phyloP scores from a whole-genome alignment of 64 coral and sea anemone species.

The Orbicella faveolata region DNA sequence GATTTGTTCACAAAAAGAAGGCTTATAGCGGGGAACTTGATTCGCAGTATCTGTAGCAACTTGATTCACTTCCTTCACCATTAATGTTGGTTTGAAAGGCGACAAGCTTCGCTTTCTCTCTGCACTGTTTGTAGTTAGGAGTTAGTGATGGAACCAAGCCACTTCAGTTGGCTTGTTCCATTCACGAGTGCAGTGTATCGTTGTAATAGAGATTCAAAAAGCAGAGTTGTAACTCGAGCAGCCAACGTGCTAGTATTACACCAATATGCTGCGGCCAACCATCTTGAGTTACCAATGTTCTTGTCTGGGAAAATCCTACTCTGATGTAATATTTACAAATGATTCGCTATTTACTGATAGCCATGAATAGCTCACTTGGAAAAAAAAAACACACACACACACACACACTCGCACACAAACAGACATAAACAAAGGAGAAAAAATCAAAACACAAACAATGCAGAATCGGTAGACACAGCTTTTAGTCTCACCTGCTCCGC shows the following conservation, averaged over 20 bases:
- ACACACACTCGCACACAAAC: not conserved
- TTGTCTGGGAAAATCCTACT: too few relatives aligned
- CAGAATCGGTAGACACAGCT: not conserved
- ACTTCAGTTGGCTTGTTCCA: not conserved
- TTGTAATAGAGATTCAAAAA: too few relatives aligned
- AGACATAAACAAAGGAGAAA: not conserved
- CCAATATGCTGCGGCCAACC: too few relatives aligned
- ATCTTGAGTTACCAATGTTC: too few relatives aligned
- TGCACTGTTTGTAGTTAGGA: constrained; percentile 32
- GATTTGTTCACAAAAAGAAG: too few relatives aligned
- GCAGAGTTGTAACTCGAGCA: too few relatives aligned
- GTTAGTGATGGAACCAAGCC: constrained; percentile 26
- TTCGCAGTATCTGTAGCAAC: not conserved
- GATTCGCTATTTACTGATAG: too few relatives aligned
- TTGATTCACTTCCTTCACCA: constrained; percentile 39
- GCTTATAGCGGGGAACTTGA: too few relatives aligned
- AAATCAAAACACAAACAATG: not conserved
- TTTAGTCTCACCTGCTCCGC: constrained; percentile 64
- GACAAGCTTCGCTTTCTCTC: constrained; percentile 20
- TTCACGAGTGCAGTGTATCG: not conserved
- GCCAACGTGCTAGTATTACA: too few relatives aligned
- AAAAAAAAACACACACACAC: too few relatives aligned
- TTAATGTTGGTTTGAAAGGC: constrained; percentile 13
- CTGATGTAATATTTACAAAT: too few relatives aligned
- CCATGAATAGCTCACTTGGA: too few relatives aligned